These are phyloP conservation scores for Anagyrus pseudococci DNA, from an alignment of 2,888 invertebrate genomes.

Conservation along the genomic window DNA sequence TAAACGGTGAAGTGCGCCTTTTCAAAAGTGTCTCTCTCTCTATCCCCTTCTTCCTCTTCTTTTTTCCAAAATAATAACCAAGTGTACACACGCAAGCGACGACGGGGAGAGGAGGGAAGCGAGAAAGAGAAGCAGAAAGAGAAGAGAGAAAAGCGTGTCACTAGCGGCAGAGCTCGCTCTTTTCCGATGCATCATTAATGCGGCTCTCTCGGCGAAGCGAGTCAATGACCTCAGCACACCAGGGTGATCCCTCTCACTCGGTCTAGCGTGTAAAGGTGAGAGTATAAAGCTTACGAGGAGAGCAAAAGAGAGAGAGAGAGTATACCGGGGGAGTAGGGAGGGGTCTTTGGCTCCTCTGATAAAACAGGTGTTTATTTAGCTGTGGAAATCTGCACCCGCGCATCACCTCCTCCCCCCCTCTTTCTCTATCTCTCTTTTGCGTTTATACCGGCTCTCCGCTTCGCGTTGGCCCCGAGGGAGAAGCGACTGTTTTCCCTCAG, in stretches of 20 bases:
- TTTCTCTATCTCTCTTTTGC: no score
- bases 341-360: background rate
- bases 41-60: no score
- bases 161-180: background rate
- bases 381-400: constrained; percentile 3
- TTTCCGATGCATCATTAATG: constrained; percentile 16
- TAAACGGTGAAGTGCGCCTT: no score
- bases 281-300: no score
- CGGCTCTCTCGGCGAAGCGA: background rate
- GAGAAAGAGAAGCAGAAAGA: background rate
- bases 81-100: background rate
- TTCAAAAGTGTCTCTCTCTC: no score
- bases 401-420: background rate
- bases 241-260: background rate
- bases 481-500: no score
- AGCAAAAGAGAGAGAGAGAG: no score
- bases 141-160: constrained; percentile 25
- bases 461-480: no score
- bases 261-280: no score
- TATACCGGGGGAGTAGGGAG: no score
- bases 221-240: constrained; percentile 20
- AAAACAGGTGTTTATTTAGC: constrained; percentile 37
- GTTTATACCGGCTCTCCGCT: no score
- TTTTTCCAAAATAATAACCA: constrained; percentile 3
- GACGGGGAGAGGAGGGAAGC: no score